A percentile compares a stretch with the other conserved stretches of the same genome.
phyloP scores from a whole-genome alignment of 2,113 vertebrate species.

The Pithys albifrons region DNA sequence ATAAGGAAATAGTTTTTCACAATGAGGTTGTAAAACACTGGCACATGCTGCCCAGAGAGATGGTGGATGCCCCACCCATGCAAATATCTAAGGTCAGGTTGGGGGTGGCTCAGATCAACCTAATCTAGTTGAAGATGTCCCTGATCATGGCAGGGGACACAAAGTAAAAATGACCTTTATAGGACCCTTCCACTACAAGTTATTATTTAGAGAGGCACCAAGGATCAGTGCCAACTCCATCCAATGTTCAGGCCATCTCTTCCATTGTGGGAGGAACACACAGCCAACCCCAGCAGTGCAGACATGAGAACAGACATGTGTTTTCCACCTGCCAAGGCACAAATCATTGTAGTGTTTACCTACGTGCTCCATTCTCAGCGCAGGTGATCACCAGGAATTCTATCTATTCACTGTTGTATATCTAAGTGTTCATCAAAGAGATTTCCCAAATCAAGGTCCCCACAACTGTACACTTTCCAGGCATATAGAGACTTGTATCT shows the following conservation, averaged over 20 bases:
- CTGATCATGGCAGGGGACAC: not conserved
- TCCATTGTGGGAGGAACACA: not conserved
- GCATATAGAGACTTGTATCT: not conserved
- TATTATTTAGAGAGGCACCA: not conserved
- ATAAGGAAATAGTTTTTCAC: not conserved
- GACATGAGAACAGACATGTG: not conserved
- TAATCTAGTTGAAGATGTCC: not conserved
- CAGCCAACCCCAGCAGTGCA: not conserved
- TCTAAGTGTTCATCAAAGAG: not conserved
- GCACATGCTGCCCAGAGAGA: not conserved
- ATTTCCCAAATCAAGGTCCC: not conserved
- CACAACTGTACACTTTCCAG: not conserved
- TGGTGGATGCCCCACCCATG: no score
- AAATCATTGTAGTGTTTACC: not conserved
- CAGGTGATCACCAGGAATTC: not conserved
- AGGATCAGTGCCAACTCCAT: not conserved
- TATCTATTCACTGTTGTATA: not conserved
- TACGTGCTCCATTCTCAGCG: accelerated
- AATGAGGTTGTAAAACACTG: not conserved
- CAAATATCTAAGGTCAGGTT: not conserved
- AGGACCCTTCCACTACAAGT: not conserved
- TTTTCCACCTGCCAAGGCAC: not conserved
- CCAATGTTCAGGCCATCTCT: not conserved
- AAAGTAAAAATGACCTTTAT: not conserved
- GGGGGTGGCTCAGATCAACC: not conserved